Base-by-base conservation (phyloP, 2,888 invertebrate species). In the Timandra comae region DNA sequence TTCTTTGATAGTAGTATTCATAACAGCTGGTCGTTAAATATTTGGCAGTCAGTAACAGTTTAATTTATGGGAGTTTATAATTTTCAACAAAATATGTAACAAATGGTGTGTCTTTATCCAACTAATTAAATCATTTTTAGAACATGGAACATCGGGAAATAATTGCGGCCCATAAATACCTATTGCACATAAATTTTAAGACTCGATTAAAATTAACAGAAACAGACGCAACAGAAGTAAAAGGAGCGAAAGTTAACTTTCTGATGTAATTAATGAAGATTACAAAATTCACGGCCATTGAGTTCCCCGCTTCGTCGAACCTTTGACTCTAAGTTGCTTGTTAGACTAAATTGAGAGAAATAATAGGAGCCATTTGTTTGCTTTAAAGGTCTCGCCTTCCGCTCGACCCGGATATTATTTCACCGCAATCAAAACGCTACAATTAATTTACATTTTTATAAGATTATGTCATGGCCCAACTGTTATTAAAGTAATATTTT, bases 231-330 rank as follows among this genome's bases (percentile, higher is more conserved):
- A 70, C 69, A 69, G 60, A 69, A 72, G 57, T 60, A 63, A 57
- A 61, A 68, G 63, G 62, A 61, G 59, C 47, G 51, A 61, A 67
- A 74, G 69, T 72, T 69, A 76, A 80, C 65, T 80, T 76, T 58
- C 69, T 63, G 66, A 67, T 66, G 63, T 79, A 84, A 84, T 82
- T 82, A 84, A 84, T 84, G 79, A 76, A 84, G 81, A 84, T 85
- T 80, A 82, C 76, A 74, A 79, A 81, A 82, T 84, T 84, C 80
- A 78, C 80, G 79, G 79, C 72, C 84, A 82, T 81, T 82, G 81
- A 79, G 75, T 72, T 70, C 68, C 73, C 56, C 78, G 79, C 77
- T 72, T 66, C 75, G 73, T 70, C 72, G 75, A 81, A 79, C 79
- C 82, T 80, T 81, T 74, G 78, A 76, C 77, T 77, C 62, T 71